phyloP scores from a whole-genome alignment of 2,113 vertebrate genomes.

The Azemiops feae region DNA sequence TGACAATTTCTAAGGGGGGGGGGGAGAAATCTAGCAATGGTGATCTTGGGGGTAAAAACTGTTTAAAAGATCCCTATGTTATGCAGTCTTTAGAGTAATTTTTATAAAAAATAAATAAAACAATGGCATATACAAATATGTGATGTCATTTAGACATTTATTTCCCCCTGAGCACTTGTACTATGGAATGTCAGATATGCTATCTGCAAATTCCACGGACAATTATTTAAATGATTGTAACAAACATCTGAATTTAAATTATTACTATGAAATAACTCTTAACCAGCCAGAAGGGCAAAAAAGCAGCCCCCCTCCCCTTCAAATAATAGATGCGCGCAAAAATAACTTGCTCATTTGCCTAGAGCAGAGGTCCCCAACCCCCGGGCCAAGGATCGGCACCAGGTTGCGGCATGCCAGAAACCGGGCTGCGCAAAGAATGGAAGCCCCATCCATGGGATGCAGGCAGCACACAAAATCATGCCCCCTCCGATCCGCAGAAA shows the following conservation, averaged over 20 bases:
- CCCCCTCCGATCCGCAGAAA: too few relatives aligned
- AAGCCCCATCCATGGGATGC: too few relatives aligned
- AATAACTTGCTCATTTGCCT: neutral
- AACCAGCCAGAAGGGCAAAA: neutral
- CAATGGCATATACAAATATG: slow-evolving; percentile 55
- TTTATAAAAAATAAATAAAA: slow-evolving; percentile 67
- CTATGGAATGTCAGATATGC: neutral
- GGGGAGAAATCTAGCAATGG: slow-evolving; percentile 41
- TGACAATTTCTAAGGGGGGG: slow-evolving; percentile 27
- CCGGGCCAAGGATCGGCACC: too few relatives aligned
- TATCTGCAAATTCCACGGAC: too few relatives aligned
- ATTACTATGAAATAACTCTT: neutral
- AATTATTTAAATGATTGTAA: neutral
- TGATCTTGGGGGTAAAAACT: slow-evolving; percentile 31
- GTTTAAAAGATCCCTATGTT: slow-evolving; percentile 35
- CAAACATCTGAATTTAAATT: neutral
- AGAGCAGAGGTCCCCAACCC: neutral
- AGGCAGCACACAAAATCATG: too few relatives aligned
- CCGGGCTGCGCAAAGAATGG: too few relatives aligned
- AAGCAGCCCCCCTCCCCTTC: neutral
- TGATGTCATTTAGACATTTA: slow-evolving; percentile 15
- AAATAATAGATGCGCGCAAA: neutral
- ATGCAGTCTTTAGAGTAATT: slow-evolving; percentile 49
- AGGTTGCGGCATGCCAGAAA: too few relatives aligned
- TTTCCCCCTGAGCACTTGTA: neutral